Conservation (phyloP, 2,888 invertebrate species). For the Timema podura region DNA sequence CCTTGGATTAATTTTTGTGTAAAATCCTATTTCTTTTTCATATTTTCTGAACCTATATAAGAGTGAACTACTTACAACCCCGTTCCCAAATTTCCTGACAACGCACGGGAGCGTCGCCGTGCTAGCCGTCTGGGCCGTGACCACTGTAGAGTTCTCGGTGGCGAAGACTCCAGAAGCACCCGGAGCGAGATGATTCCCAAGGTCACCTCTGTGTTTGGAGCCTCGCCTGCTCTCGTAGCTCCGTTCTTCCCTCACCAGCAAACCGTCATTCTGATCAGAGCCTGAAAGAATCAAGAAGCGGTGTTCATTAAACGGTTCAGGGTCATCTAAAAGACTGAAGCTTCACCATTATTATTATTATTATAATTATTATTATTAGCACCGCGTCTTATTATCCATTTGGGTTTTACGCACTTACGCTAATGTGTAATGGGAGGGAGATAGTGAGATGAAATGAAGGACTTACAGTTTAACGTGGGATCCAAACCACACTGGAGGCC, state of each 20-base stretch:
- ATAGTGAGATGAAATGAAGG: no score
- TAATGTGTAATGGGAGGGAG: no score
- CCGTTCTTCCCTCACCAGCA: conserved; percentile 19
- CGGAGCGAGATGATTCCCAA: conserved; percentile 35
- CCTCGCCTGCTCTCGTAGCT: conserved; percentile 23
- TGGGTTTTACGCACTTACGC: no score
- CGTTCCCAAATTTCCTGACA: conserved; percentile 50
- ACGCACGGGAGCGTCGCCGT: conserved; percentile 52
- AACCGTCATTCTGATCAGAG: not conserved
- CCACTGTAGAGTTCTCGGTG: conserved; percentile 50
- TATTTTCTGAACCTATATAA: not conserved
- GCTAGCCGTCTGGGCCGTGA: conserved; percentile 51
- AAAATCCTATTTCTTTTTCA: not conserved
- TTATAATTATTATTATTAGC: no score
- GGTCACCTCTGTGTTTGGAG: conserved; percentile 22
- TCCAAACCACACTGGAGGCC: no score
- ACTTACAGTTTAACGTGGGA: no score
- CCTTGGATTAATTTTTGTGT: no score
- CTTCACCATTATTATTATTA: no score
- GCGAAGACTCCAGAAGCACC: conserved; percentile 43
- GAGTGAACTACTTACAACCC: conserved; percentile 42
- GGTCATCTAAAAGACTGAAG: no score
- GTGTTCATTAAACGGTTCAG: not conserved
- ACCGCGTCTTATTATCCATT: no score
- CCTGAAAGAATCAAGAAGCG: conserved; percentile 17